Evolutionary conservation across 2,888 invertebrate species (phyloP).

Genomic region (Pheosia tremula): DNA sequence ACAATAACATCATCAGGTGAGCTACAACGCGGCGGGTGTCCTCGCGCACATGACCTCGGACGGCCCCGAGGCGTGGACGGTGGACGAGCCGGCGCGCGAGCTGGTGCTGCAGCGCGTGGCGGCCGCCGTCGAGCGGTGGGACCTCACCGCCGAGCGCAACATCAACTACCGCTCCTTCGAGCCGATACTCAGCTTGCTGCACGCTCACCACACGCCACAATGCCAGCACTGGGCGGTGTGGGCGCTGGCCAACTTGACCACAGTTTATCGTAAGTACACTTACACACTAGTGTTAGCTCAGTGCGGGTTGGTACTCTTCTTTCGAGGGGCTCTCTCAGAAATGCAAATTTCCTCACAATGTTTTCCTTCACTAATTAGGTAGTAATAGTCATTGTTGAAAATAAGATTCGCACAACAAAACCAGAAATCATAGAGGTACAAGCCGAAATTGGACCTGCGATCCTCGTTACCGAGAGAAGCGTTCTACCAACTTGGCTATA

Average conservation of each 20-base stretch:
- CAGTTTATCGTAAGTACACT: conserved; percentile 92
- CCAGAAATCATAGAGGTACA: too few species aligned
- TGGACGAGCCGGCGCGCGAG: conserved; percentile 88
- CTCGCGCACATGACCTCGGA: conserved; percentile 98
- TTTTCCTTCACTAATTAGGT: too few species aligned
- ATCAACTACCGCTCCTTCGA: conserved; percentile 98
- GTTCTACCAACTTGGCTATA: too few species aligned
- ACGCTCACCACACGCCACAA: conserved; percentile 93
- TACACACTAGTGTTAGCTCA: too few species aligned
- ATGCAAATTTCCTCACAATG: background rate
- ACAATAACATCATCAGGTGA: conserved; percentile 82
- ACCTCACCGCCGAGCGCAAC: conserved; percentile 93
- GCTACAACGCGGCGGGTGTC: conserved; percentile 98
- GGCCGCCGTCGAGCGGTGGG: conserved; percentile 94
- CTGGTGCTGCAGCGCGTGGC: conserved; percentile 91
- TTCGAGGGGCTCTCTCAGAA: too few species aligned
- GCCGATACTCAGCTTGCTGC: conserved; percentile 94
- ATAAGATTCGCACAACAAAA: too few species aligned
- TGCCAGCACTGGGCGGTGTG: conserved; percentile 99
- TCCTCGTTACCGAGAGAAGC: too few species aligned
- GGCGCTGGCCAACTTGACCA: conserved; percentile 98
- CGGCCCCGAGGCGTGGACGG: conserved; percentile 93
- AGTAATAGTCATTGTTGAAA: too few species aligned
- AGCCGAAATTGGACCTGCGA: too few species aligned
- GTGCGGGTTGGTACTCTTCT: too few species aligned